Base-by-base conservation (phyloP, 2,888 invertebrate genomes). In the Microctonus aethiopoides region DNA sequence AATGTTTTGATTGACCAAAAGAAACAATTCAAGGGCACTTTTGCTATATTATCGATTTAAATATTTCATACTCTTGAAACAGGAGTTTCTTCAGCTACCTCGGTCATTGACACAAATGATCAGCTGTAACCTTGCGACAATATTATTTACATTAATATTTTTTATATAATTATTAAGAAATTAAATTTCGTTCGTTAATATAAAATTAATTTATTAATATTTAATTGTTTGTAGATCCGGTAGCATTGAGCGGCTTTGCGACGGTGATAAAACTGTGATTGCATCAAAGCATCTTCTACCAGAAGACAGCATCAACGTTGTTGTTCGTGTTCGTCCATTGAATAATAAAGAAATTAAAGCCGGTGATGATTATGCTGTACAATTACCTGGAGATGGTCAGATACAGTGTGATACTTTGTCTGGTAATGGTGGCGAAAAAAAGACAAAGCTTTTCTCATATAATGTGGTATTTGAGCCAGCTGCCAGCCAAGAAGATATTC, bases 401-500 rank as follows among this genome's bases (percentile, higher is more conserved):
- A 91, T 97, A 29, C 71, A 82, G 81, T 81, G 83, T 74, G 83
- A 83, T 13, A 79, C 77, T 63, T 66, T 78, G 24, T 73, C 78
- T 20, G 77, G 73, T 65, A 77, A 89, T 79, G 88, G 89, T 76
- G 56, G 24, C 11, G 91, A 90, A 1, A 92, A 92, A 82, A 94
- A 93, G 84, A 90, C 94, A 0, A 95, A 95, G 83, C 89, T 94
- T n/a, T 98, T 97, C 87, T 95, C 96, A 0, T 98, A 96, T 87
- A 97, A 97, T 83, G 96, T 96, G 20, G 95, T 96, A 56, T 97
- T 98, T 85, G 97, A 97, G 81, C 95, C 96, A 0, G 95, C 95
- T 9, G 95, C 97, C 0, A 93, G 93, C 0, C 91, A 92, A 80
- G 91, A 91, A 81, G 97, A 97, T 82, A 91, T 98, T 57, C 88